Base-by-base conservation (phyloP, 2,797 vertebrate genomes). In the Notamacropus eugenii region DNA sequence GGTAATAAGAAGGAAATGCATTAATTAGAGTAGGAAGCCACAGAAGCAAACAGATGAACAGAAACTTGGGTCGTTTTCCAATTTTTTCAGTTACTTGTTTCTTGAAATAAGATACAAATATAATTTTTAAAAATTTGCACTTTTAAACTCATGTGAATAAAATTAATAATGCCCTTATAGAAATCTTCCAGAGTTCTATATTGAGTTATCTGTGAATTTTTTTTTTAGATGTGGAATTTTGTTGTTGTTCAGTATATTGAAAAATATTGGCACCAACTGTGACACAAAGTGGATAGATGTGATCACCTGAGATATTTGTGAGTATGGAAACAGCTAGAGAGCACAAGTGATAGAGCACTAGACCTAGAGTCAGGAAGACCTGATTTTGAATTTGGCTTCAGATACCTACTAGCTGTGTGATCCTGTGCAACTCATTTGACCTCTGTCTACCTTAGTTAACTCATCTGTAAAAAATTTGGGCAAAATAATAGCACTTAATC, bases 71-170 rank as follows among this genome's bases (percentile, higher is more conserved):
- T 34, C n/a, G 67, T 56, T 34, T 95, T 91, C 95, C n/a, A 34
- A 90, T 62, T 93, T 6, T 54, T 82, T 67, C 92, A 24, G 93
- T 54, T 96, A 90, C 40, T 54, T 96, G 29, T 22, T 55, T 93
- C 54, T 93, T 94, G 82, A 95, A 91, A 82, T 55, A 54, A 96
- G 57, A n/a, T 0, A 54, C 19, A 93, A 94, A 90, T 28, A 14
- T 2, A 94, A 55, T 91, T 93, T 59, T 91, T 91, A 90, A 95
- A 97, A 93, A 90, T 50, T 1, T 67, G 90, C 1, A 31, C 56
- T 92, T 58, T 90, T 94, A 91, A 91, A 90, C 0, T 91, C 55
- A 40, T 90, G 1, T 46, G 12, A 90, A 82, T 56, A 67, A 50
- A 92, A 95, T 97, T 9, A 1, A 56, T 54, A 92, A 5, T 67